phyloP scores from a whole-genome alignment of 2,888 invertebrate species.

The Colostygia pectinataria region DNA sequence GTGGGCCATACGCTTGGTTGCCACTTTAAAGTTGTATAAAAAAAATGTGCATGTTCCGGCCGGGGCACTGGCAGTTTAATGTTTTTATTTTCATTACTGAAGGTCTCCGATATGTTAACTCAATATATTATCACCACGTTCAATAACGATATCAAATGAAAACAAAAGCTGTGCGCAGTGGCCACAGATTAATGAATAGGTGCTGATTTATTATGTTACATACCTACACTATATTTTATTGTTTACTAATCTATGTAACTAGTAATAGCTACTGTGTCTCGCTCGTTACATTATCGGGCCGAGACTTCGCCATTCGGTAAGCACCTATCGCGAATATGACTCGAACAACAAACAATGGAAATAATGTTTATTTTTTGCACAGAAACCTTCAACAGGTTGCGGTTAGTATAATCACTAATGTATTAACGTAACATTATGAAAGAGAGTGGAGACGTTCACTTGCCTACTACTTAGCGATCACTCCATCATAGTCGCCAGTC shows the following conservation, averaged over 20 bases:
- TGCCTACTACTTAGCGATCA: conserved; percentile 13
- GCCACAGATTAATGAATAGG: conserved; percentile 10
- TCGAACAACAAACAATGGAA: conserved; percentile 41
- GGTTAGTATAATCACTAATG: conserved; percentile 22
- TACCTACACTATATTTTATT: not conserved
- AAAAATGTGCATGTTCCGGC: conserved; percentile 13
- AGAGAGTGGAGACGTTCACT: conserved; percentile 23
- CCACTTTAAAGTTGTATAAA: conserved; percentile 9
- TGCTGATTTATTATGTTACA: not conserved
- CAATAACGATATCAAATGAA: conserved; percentile 47
- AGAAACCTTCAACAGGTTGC: conserved; percentile 52
- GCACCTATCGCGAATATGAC: conserved; percentile 26
- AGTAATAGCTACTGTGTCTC: no score
- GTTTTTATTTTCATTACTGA: conserved; percentile 46
- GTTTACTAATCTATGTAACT: no score
- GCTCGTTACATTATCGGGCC: no score
- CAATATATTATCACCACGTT: conserved; percentile 46
- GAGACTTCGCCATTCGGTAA: no score
- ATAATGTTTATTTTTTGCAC: conserved; percentile 37
- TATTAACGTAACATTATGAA: conserved; percentile 28
- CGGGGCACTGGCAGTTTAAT: conserved; percentile 35
- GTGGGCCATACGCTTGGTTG: no score
- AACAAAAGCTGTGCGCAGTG: conserved; percentile 41
- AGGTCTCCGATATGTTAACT: conserved; percentile 54
- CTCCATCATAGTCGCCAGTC: conserved; percentile 15